Evolutionary conservation across 2,888 invertebrate genomes (phyloP), one percentile per base, ranked within the genome.

Genomic region (Drosophila mimetica): DNA sequence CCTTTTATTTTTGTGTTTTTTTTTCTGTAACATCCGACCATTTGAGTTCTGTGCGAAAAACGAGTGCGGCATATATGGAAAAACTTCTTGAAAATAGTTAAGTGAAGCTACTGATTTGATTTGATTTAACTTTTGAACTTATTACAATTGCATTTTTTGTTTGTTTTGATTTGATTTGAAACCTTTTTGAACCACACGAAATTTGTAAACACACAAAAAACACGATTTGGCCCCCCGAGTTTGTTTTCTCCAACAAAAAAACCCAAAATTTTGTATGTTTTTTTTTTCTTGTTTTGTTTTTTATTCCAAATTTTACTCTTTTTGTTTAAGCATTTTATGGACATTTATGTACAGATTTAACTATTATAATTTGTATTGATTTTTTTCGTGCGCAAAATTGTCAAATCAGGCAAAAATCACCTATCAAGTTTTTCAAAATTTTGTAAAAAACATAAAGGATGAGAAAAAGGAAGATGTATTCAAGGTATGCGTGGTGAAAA

Each of bases 31-130:
- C 30, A 46, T 46, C 30, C 46, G 46, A 46, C 16, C 30, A 30
- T 46, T 46, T 46, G 30, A 46, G 30, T 41, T 52, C 44, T 61
- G 28, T 53, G 52, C 73, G 74, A 82, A 79, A 76, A 79, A 76
- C 79, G 79, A 79, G 77, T 64, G 64, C 64, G 63, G 28, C 51
- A 58, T 54, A 58, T 54, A 41, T 90, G 86, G 90, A 91, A 90
- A 91, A 91, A 91, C 90, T 91, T 91, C 91, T 91, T 91, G 90
- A 90, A 91, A 89, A 90, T 90, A 88, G 30, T 81, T 82, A 71
- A 63, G 66, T 58, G 11, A 52, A 65, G 44, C 34, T 9, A 28
- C 41, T 22, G 22, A 52, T 48, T 70, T 28, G 58, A 65, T 48
- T 71, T 36, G 55, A 66, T 48, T 72, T 46, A n/a, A 58, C 13